Evolutionary conservation across 2,888 invertebrate species (phyloP).

Genomic region (Eupithecia pulchellata): DNA sequence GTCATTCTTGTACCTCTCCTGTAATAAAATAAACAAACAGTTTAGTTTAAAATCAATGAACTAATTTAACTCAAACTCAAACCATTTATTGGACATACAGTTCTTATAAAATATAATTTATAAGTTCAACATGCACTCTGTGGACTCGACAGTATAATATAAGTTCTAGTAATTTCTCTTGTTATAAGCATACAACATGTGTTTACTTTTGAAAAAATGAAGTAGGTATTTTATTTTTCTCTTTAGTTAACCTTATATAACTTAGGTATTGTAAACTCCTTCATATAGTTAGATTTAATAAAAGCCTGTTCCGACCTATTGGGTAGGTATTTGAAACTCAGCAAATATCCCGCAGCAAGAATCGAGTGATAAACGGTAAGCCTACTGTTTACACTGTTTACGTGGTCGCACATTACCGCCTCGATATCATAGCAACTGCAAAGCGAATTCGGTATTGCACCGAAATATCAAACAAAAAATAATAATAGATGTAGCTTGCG

Average conservation of each 20-base stretch:
- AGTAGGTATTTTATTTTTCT: background rate
- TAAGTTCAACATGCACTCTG: no score
- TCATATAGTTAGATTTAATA: background rate
- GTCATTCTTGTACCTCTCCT: constrained; percentile 97
- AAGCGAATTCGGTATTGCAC: no score
- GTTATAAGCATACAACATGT: background rate
- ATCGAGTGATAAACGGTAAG: no score
- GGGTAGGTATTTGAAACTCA: background rate
- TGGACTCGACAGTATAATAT: no score
- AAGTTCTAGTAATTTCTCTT: no score
- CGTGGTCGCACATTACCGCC: no score
- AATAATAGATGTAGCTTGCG: no score
- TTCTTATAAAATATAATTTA: no score
- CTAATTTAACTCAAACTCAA: background rate
- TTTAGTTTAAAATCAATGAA: background rate
- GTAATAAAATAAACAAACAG: constrained; percentile 41
- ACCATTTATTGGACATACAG: no score
- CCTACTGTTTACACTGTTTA: no score
- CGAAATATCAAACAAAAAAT: no score
- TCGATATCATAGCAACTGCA: no score
- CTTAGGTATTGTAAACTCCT: background rate
- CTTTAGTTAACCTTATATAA: background rate
- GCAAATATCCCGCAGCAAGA: background rate
- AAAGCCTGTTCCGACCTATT: background rate
- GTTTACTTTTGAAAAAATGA: background rate